Evolutionary conservation across 1,140 invertebrate species (phyloP).

Genomic region (Pseudomyrmex concolor): DNA sequence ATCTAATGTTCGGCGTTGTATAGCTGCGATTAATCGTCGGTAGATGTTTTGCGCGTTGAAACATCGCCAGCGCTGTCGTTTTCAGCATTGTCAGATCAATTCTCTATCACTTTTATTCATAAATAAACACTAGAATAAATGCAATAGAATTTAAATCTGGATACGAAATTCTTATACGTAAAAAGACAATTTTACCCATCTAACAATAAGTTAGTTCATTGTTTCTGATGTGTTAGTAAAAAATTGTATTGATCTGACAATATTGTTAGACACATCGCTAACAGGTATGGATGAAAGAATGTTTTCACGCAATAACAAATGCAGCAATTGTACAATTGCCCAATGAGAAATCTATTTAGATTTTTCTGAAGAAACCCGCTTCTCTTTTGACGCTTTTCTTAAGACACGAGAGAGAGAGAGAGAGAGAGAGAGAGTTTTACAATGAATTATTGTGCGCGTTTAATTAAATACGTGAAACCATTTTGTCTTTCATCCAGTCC

Average conservation of each 20-base stretch:
- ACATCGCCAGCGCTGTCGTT: not conserved
- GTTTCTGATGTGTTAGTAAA: not conserved
- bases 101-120: not conserved
- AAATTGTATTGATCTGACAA: conserved; percentile 1
- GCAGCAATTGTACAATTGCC: not conserved
- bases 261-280: not conserved
- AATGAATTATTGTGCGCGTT: not conserved
- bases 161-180: too few relatives aligned
- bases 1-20: conserved; percentile 46
- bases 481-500: not conserved
- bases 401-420: not conserved
- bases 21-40: conserved; percentile 14
- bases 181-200: not conserved
- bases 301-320: conserved; percentile 17
- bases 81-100: conserved; percentile 1
- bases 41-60: conserved; percentile 54
- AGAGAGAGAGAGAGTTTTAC: not conserved
- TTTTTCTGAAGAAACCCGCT: too few relatives aligned
- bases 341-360: not conserved
- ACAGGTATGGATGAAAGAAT: not conserved
- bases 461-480: not conserved
- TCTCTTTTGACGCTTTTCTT: not conserved
- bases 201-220: not conserved
- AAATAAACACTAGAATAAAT: too few relatives aligned
- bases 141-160: too few relatives aligned